Evolutionary conservation across 2,888 invertebrate species (phyloP).

Genomic region (Macrosiphum euphorbiae): DNA sequence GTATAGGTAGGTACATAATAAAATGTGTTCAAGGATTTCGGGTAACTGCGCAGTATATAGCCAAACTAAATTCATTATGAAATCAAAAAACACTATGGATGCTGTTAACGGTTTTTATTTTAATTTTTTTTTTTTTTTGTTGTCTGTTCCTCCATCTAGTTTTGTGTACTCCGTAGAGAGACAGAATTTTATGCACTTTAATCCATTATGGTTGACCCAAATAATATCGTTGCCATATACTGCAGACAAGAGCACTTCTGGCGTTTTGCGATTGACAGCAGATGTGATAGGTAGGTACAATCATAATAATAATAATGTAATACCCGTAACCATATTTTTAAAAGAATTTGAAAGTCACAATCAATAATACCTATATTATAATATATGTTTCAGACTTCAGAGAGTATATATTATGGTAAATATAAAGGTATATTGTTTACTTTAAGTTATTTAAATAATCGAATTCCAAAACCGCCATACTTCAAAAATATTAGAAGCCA

Average conservation of each 20-base stretch:
- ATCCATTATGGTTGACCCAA: slow-evolving; percentile 55
- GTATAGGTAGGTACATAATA: not conserved
- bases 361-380: not conserved
- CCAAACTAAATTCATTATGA: slow-evolving; percentile 30
- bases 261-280: slow-evolving; percentile 52
- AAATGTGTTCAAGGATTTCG: slow-evolving; percentile 41
- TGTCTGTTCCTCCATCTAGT: not conserved
- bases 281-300: slow-evolving; percentile 15
- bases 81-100: not conserved
- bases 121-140: not conserved
- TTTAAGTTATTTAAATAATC: not conserved
- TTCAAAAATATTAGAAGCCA: not conserved
- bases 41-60: slow-evolving; percentile 30
- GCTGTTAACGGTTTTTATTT: not conserved
- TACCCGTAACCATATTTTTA: slow-evolving; percentile 33
- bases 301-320: slow-evolving; percentile 18
- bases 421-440: not conserved
- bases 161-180: slow-evolving; percentile 15
- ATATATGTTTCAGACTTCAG: not conserved
- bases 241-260: slow-evolving; percentile 49
- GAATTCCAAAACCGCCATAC: not conserved
- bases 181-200: slow-evolving; percentile 44
- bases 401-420: not conserved
- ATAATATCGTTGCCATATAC: slow-evolving; percentile 27
- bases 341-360: slow-evolving; percentile 55